phyloP scores from a whole-genome alignment of 2,113 vertebrate genomes.

The Hemibagrus wyckioides region DNA sequence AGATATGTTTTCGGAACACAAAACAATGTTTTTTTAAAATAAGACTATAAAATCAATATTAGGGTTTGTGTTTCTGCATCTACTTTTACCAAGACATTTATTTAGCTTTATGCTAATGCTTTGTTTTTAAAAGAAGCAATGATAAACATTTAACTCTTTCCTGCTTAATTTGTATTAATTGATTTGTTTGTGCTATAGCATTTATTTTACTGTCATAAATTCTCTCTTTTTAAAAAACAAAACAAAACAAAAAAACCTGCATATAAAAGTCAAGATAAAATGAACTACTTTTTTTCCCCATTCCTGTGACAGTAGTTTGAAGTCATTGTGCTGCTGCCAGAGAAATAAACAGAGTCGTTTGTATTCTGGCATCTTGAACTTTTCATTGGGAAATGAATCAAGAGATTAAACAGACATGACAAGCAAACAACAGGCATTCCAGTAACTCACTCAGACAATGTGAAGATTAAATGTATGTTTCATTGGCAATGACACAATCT shows the following conservation, averaged over 20 bases:
- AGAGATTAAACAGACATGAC: slow-evolving; percentile 55
- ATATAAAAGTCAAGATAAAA: background rate
- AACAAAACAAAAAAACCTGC: no score
- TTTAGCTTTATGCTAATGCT: background rate
- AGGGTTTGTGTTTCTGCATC: background rate
- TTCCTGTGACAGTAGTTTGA: slow-evolving; percentile 11
- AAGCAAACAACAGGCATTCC: slow-evolving; percentile 41
- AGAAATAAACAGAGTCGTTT: slow-evolving; percentile 41
- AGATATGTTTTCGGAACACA: no score
- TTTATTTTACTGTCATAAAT: background rate
- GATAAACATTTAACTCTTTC: background rate
- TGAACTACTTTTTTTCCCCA: background rate
- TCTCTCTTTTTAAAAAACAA: background rate
- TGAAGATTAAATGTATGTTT: slow-evolving; percentile 53
- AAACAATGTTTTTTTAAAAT: background rate
- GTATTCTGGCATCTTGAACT: slow-evolving; percentile 39
- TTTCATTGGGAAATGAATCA: slow-evolving; percentile 50
- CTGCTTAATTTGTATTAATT: background rate
- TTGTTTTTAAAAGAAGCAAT: background rate
- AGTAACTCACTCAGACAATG: slow-evolving; percentile 47
- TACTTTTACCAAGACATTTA: background rate
- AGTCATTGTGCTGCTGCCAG: slow-evolving; percentile 41
- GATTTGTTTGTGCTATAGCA: background rate
- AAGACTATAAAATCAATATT: background rate
- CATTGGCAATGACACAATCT: slow-evolving; percentile 48